Evolutionary conservation across 2,888 invertebrate genomes (phyloP).

Genomic region (Prosapia bicincta): DNA sequence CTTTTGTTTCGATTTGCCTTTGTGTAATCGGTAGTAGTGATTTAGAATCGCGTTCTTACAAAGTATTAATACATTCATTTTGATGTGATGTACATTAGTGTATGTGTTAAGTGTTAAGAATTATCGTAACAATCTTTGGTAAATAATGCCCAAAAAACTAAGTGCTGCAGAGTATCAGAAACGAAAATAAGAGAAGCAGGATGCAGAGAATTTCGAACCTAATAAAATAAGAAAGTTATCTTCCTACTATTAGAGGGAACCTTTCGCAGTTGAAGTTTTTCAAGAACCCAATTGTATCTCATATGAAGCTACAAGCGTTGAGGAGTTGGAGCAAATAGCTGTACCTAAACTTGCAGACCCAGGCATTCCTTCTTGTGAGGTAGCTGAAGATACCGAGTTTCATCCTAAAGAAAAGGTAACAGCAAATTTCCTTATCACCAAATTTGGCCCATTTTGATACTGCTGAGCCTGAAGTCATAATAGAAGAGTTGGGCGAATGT

Average conservation of each 20-base stretch:
- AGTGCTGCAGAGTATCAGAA: no score
- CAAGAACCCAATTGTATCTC: not conserved
- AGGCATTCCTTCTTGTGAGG: not conserved
- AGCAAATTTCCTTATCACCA: no score
- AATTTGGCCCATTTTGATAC: no score
- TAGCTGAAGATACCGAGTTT: not conserved
- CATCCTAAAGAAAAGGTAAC: constrained; percentile 2
- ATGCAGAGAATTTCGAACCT: not conserved
- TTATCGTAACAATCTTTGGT: no score
- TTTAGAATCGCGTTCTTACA: no score
- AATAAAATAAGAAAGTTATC: not conserved
- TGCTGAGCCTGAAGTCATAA: no score
- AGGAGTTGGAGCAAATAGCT: constrained; percentile 5
- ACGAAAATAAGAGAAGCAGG: not conserved
- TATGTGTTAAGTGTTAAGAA: no score
- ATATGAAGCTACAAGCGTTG: not conserved
- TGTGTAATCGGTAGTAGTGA: no score
- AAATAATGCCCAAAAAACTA: no score
- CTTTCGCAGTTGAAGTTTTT: constrained; percentile 6
- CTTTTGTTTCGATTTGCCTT: no score
- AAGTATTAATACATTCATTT: no score
- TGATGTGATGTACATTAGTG: no score
- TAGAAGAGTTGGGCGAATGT: not conserved
- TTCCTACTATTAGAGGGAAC: constrained; percentile 2
- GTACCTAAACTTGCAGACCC: not conserved